Percentiles rank a stretch among this genome's conserved stretches.
Conservation (phyloP, 2,113 vertebrate species). For the Psettodes erumei region DNA sequence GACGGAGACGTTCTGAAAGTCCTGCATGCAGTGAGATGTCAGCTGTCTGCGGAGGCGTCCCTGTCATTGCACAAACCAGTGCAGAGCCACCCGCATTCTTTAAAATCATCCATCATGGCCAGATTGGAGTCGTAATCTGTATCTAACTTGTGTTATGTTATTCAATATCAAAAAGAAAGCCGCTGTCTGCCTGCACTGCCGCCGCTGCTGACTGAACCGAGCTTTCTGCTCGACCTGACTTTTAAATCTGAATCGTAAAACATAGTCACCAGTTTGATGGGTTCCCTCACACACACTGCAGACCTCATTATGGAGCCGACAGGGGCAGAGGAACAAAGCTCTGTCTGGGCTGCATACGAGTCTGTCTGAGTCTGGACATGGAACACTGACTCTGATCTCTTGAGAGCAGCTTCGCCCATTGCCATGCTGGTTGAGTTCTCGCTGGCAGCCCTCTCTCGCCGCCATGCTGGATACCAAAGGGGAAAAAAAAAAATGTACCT, state of each 20-base stretch:
- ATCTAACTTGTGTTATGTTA: neutral
- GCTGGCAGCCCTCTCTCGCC: slow-evolving; percentile 29
- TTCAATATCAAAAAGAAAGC: slow-evolving; percentile 2
- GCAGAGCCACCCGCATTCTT: neutral
- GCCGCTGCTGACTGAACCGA: slow-evolving; percentile 11
- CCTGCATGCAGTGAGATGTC: neutral
- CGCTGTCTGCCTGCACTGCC: neutral
- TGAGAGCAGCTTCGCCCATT: slow-evolving; percentile 51
- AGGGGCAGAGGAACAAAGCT: slow-evolving; percentile 35
- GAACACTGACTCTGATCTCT: slow-evolving; percentile 67
- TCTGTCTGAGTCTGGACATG: slow-evolving; percentile 58
- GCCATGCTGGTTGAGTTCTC: slow-evolving; percentile 33
- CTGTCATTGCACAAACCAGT: neutral
- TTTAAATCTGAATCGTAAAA: slow-evolving; percentile 40
- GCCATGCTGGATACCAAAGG: slow-evolving; percentile 8
- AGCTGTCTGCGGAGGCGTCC: neutral
- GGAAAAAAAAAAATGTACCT: slow-evolving; percentile 34
- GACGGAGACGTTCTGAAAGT: slow-evolving; percentile 21
- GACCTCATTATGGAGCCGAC: slow-evolving; percentile 57
- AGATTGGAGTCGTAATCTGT: neutral
- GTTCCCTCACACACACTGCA: slow-evolving; percentile 9
- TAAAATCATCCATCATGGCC: neutral
- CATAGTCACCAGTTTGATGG: neutral
- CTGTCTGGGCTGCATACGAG: slow-evolving; percentile 49
- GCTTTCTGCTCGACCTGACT: slow-evolving; percentile 17